Base-by-base conservation (phyloP, 1,140 invertebrate species). In the Bombus huntii region DNA sequence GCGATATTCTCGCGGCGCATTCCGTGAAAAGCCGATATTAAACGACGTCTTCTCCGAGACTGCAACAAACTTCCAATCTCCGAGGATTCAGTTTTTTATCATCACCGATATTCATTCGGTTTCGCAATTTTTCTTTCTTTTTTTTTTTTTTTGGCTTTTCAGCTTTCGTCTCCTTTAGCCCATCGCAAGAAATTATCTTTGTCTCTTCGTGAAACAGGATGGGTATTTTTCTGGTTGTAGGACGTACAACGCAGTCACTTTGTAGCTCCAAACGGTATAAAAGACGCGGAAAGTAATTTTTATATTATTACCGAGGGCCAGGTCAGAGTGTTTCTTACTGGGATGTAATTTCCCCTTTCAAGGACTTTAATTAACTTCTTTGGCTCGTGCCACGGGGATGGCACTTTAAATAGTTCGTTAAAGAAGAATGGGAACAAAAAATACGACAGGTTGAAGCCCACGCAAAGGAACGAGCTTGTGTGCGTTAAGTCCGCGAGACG, bases 301-400 rank as follows among this genome's bases (percentile, higher is more conserved):
- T 81, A 85, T 62, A 75, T 81, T 75, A 85, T 85, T 70, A 75
- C 53, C 71, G 22, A 53, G 47, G 47, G 18, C 6, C 25, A 42
- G 66, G 4, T 53, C 3, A 53, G 13, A 31, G 42, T 34, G 66
- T 68, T 68, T 39, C 79, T 78, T 70, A 47, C 65, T 31, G 65
- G 3, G 42, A 71, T 31, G 81, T 76, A 87, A 83, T 87, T 83
- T 74, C 85, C 73, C n/a, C 22, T 6, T 28, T 57, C 66, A 25
- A 71, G 57, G 57, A 87, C n/a, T 75, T 87, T 83, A 83, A 87
- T 87, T 87, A 78, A 87, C 57, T 87, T 87, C 81, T 87, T 87
- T 87, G 53, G n/a, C 31, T n/a, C 37, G 59, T 37, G 53, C 39
- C 28, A 22, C 22, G 37, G 34, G 59, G 44, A 44, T 28, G 53